phyloP scores from a whole-genome alignment of 1,140 invertebrate species.

The Cryptotermes secundus region DNA sequence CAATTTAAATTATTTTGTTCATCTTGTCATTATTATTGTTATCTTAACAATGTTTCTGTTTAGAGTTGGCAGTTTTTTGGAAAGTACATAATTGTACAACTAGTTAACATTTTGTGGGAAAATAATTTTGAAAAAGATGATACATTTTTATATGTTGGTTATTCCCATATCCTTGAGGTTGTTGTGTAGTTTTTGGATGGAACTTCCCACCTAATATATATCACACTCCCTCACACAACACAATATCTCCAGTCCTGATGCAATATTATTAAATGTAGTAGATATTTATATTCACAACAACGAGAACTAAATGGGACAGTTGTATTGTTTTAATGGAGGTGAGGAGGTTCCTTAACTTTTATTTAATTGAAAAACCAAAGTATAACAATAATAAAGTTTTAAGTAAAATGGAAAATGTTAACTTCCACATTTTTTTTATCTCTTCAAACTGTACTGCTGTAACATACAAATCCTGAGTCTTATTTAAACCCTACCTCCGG shows the following conservation, averaged over 20 bases:
- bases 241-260: background rate
- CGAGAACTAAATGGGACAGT: constrained; percentile 1
- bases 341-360: constrained; percentile 12
- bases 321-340: background rate
- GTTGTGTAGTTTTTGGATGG: constrained; percentile 16
- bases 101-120: background rate
- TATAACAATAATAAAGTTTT: constrained; percentile 21
- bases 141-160: background rate
- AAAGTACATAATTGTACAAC: background rate
- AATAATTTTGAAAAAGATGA: background rate
- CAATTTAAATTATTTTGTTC: constrained; percentile 17
- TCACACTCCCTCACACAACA: background rate
- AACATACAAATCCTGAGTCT: too few species aligned
- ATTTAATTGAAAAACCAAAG: constrained; percentile 13
- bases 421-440: background rate
- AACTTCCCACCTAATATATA: constrained; percentile 5
- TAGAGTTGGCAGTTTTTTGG: constrained; percentile 4
- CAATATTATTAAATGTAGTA: background rate
- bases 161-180: background rate
- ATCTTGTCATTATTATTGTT: constrained; percentile 18
- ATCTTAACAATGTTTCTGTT: background rate
- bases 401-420: background rate
- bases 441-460: too few species aligned
- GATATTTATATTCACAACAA: constrained; percentile 18
- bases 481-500: too few species aligned